A percentile compares a stretch with the other conserved stretches of the same genome.
Evolutionary conservation across 2,888 invertebrate species (phyloP).

Genomic region (Caenorhabditis sp.): DNA sequence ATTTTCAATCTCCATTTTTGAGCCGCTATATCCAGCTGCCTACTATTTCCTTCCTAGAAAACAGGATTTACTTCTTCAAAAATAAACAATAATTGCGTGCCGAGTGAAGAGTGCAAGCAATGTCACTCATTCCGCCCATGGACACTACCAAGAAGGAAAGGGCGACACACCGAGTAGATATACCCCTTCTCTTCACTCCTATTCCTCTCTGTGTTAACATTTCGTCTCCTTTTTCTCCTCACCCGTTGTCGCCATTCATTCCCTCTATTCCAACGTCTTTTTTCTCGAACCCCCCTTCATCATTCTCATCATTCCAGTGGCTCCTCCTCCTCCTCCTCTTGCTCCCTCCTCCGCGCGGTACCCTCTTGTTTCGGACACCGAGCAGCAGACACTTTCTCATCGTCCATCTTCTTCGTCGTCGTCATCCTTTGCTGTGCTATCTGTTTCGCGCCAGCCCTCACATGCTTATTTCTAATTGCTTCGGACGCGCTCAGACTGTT

Average conservation of each 20-base stretch:
- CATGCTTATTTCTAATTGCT: neutral
- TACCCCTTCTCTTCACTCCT: neutral
- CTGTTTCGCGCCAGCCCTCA: neutral
- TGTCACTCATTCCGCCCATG: too few species aligned
- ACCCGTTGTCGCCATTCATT: neutral
- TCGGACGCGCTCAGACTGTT: neutral
- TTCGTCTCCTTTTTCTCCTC: too few species aligned
- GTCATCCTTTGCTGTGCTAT: neutral
- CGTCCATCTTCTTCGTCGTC: neutral
- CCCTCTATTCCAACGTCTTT: too few species aligned
- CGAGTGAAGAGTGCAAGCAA: too few species aligned
- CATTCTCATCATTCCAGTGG: neutral
- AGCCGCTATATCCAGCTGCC: too few species aligned
- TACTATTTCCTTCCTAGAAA: too few species aligned
- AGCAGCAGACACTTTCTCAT: slow-evolving; percentile 5
- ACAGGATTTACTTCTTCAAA: too few species aligned
- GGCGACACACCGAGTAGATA: too few species aligned
- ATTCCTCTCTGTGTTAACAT: neutral
- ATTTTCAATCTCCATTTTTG: too few species aligned
- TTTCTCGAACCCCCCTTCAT: neutral
- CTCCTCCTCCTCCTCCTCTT: slow-evolving; percentile 1
- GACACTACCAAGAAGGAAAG: too few species aligned
- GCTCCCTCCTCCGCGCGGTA: neutral
- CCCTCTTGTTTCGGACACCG: neutral
- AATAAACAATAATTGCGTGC: too few species aligned